These are phyloP conservation scores for Exocentrus adspersus DNA, from an alignment of 2,888 invertebrate species.

Conservation along the genomic window DNA sequence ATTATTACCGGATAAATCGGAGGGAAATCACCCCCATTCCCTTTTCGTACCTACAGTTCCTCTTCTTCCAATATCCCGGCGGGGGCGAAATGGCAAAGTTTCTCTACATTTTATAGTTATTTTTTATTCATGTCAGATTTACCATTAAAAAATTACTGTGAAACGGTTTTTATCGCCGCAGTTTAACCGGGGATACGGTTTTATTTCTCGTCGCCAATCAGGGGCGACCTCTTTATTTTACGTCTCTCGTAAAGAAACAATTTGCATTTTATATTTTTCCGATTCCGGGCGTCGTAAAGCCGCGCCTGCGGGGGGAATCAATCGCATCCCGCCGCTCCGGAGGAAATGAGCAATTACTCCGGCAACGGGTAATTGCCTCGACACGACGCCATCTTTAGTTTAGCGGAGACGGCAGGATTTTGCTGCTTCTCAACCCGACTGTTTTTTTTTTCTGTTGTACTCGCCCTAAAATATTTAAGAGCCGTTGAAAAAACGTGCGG, in stretches of 20 bases:
- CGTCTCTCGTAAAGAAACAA: slow-evolving; percentile 24
- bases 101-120: no score
- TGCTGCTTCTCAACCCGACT: no score
- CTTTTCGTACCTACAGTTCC: no score
- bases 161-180: background rate
- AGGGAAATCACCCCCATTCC: no score
- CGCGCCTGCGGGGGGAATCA: slow-evolving; percentile 29
- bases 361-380: slow-evolving; percentile 36
- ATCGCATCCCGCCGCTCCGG: slow-evolving; percentile 34
- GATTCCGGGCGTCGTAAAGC: slow-evolving; percentile 5
- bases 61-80: background rate
- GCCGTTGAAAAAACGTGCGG: no score
- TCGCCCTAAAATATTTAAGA: no score
- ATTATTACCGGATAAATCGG: slow-evolving; percentile 1
- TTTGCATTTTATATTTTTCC: slow-evolving; percentile 28
- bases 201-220: slow-evolving; percentile 25
- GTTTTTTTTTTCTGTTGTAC: background rate
- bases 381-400: slow-evolving; percentile 18
- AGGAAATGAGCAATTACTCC: slow-evolving; percentile 39
- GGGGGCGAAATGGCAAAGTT: background rate
- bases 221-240: slow-evolving; percentile 16
- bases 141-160: no score
- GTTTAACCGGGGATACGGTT: slow-evolving; percentile 16
- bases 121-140: no score
- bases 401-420: no score